Base-by-base conservation (phyloP, 2,888 invertebrate species). In the Athetis lepigone region DNA sequence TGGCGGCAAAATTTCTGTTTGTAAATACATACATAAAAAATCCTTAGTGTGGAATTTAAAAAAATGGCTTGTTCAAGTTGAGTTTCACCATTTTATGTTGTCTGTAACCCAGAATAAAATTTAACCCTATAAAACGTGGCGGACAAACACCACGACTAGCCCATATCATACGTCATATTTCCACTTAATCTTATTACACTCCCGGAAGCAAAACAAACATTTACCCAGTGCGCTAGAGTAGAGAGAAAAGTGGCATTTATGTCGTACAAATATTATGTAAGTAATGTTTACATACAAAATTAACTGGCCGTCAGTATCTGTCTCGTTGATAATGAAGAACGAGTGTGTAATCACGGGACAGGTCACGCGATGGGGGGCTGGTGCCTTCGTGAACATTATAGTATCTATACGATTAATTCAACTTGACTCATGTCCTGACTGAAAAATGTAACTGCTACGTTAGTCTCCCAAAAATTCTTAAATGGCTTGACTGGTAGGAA, bases 291-390 rank as follows among this genome's bases (percentile, higher is more conserved):
- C 43, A 62, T 62, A 71, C 47, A 59, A 63, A 66, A 59, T 63
- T 52, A 61, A 60, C 51, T 45, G 36, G 56, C 39, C 39, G 33
- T 56, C 47, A 29, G 36, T 70, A 61, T 45, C 51, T 67, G 71
- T 66, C 66, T 49, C 45, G 52, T 58, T 74, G 66, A 65, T 33
- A 33, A 67, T 49, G 50, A 55, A 50, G 54, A 49, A 70, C 39
- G 47, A 55, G 8, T 59, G 51, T 54, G 43, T 42, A 70, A 64
- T 79, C 61, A 56, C 33, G 56, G n/a, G 59, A 54, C 47, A 55
- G 68, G 60, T 79, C 79, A 84, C 75, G 81, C 82, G 70, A 83
- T 60, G 57, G 39, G 70, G 69, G 78, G 76, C 77, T 83, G 85
- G 72, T 66, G 60, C 58, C 29, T 29, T 29, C 7, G 19, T 6